Percentiles rank a stretch among this genome's conserved stretches.
phyloP scores from a whole-genome alignment of 2,888 invertebrate genomes.

The Stratiomys singularior region DNA sequence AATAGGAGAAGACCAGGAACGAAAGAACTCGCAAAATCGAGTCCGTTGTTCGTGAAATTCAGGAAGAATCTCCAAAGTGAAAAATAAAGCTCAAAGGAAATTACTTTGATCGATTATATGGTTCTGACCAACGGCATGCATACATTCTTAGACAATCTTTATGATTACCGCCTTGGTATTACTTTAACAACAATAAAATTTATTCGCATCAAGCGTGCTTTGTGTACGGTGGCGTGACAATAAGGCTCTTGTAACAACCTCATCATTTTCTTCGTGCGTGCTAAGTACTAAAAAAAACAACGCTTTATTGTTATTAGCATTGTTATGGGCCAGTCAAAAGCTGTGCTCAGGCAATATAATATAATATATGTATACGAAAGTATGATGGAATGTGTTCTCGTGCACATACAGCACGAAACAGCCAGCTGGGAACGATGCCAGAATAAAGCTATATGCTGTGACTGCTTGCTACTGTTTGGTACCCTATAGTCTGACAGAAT shows the following conservation, averaged over 20 bases:
- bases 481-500: slow-evolving; percentile 32
- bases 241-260: neutral
- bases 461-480: no score
- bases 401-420: neutral
- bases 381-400: neutral
- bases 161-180: neutral
- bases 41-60: no score
- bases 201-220: neutral
- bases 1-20: no score
- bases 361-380: neutral
- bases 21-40: no score
- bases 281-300: slow-evolving; percentile 5
- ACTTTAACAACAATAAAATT: neutral
- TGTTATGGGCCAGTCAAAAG: slow-evolving; percentile 1
- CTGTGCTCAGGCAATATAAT: neutral
- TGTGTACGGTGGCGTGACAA: neutral
- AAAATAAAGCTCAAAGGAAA: neutral
- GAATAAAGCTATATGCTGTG: slow-evolving; percentile 28
- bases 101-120: neutral
- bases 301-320: slow-evolving; percentile 31
- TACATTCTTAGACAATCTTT: neutral
- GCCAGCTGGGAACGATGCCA: slow-evolving; percentile 29
- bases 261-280: slow-evolving; percentile 23
- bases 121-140: neutral
- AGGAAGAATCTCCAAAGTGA: neutral